Conservation (phyloP, 2,797 vertebrate species). For the Takifugu ocellatus region DNA sequence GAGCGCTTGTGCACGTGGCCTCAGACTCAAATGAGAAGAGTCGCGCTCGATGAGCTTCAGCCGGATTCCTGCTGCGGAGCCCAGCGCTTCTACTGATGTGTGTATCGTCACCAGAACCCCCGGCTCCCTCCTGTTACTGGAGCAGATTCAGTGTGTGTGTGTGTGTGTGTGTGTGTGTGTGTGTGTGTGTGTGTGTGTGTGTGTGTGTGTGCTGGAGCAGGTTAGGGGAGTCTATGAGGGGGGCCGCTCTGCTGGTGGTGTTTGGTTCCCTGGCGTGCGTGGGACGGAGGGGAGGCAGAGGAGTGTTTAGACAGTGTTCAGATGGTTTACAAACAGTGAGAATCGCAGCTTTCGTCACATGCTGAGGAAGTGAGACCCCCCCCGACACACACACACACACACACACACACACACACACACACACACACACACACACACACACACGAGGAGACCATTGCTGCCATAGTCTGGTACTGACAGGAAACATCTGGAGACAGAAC, state of each 20-base stretch:
- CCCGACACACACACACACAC: slow-evolving; percentile 1
- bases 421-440: not conserved
- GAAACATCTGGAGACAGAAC: slow-evolving; percentile 58
- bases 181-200: no score
- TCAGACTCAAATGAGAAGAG: slow-evolving; percentile 9
- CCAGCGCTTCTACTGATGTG: no score
- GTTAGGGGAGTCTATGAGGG: slow-evolving; percentile 26
- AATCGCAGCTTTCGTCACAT: slow-evolving; percentile 61
- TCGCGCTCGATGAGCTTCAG: slow-evolving; percentile 35
- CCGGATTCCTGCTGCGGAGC: slow-evolving; percentile 7
- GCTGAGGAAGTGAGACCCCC: slow-evolving; percentile 25
- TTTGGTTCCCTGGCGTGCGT: slow-evolving; percentile 50
- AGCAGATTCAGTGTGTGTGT: no score
- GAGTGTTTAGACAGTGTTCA: slow-evolving; percentile 77
- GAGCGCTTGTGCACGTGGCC: slow-evolving; percentile 4
- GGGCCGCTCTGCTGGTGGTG: slow-evolving; percentile 29
- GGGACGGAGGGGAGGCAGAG: slow-evolving; percentile 53
- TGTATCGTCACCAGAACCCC: slow-evolving; percentile 41
- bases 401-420: not conserved
- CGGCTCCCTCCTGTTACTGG: slow-evolving; percentile 9
- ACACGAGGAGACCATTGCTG: not conserved
- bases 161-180: no score
- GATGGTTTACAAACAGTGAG: slow-evolving; percentile 78
- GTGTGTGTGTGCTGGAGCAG: not conserved
- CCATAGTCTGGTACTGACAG: slow-evolving; percentile 51